A percentile compares a stretch with the other conserved stretches of the same genome.
Conservation (phyloP, 2,888 invertebrate species). For the Drymonia ruficornis region DNA sequence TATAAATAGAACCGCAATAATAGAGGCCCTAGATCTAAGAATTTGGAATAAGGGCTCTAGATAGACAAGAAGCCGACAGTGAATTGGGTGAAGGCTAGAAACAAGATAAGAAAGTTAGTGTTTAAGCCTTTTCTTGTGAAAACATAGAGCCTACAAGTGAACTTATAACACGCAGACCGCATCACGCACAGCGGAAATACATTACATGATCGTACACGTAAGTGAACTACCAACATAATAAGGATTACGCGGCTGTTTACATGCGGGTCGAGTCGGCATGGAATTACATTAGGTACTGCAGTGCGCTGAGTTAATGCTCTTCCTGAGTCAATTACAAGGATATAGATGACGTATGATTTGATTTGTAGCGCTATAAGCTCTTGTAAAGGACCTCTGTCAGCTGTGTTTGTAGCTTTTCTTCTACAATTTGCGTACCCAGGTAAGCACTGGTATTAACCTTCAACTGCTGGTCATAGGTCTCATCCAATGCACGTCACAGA, state of each 20-base stretch:
- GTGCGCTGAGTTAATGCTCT: neutral
- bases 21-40: too few relatives aligned
- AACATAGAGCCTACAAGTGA: neutral
- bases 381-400: neutral
- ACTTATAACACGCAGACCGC: neutral
- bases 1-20: too few relatives aligned
- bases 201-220: conserved; percentile 32
- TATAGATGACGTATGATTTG: neutral
- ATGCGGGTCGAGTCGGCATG: neutral
- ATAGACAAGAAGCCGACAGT: too few relatives aligned
- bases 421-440: too few relatives aligned
- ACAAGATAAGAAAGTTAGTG: too few relatives aligned
- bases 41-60: too few relatives aligned
- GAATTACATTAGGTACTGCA: neutral
- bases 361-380: neutral
- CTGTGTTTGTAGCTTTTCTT: too few relatives aligned
- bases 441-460: too few relatives aligned
- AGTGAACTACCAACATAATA: conserved; percentile 20
- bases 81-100: too few relatives aligned
- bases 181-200: neutral
- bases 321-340: neutral
- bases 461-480: too few relatives aligned
- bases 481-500: too few relatives aligned
- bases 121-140: too few relatives aligned
- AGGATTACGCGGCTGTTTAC: neutral